phyloP scores from a whole-genome alignment of 1,140 invertebrate genomes.

The Cyrtorhinus lividipennis region DNA sequence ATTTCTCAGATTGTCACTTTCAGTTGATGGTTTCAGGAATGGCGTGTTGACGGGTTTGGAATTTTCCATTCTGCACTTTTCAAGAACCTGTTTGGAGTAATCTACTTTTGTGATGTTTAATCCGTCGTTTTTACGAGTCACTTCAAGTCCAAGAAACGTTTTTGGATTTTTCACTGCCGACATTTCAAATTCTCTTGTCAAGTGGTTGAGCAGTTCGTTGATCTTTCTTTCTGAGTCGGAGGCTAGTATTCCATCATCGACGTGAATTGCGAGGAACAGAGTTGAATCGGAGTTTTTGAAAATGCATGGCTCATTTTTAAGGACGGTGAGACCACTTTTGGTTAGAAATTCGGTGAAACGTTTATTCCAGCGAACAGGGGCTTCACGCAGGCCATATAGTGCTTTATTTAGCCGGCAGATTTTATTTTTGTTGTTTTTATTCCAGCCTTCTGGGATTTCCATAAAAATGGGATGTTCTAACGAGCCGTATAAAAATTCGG shows the following conservation, averaged over 20 bases:
- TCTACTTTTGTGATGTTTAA: not conserved
- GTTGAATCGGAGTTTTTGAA: not conserved
- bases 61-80: conserved; percentile 5
- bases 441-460: conserved; percentile 21
- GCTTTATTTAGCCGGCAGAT: conserved; percentile 30
- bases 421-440: conserved; percentile 24
- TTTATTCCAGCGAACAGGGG: conserved; percentile 26
- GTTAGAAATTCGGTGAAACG: conserved; percentile 10
- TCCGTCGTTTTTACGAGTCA: not conserved
- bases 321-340: conserved; percentile 1
- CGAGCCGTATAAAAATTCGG: conserved; percentile 9
- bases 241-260: conserved; percentile 9
- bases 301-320: not conserved
- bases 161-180: not conserved
- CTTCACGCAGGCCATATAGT: conserved; percentile 32
- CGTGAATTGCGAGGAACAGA: conserved; percentile 8
- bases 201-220: not conserved
- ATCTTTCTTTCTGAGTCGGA: not conserved
- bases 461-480: conserved; percentile 6
- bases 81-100: conserved; percentile 1
- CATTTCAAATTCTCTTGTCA: conserved; percentile 7
- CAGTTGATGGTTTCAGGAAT: not conserved
- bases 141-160: conserved; percentile 13
- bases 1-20: no score
- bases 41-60: conserved; percentile 8